phyloP scores from a whole-genome alignment of 2,888 invertebrate genomes.

The Eupithecia insigniata region DNA sequence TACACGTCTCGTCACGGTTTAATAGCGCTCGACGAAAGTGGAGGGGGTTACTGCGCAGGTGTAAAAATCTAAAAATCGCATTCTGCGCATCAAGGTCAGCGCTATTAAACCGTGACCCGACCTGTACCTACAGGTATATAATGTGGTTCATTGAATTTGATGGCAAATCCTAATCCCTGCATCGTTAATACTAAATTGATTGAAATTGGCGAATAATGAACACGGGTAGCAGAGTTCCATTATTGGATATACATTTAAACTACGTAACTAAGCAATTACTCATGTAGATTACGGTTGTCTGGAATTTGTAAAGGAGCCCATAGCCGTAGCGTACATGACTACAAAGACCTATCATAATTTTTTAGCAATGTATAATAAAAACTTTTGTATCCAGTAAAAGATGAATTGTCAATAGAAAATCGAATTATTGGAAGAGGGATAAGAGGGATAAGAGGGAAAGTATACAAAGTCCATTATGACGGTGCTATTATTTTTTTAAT shows the following conservation, averaged over 20 bases:
- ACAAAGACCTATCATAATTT: too few species aligned
- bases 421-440: too few species aligned
- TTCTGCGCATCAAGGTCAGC: too few species aligned
- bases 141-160: background rate
- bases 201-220: slow-evolving; percentile 7
- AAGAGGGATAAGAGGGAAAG: too few species aligned
- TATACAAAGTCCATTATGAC: too few species aligned
- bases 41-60: too few species aligned
- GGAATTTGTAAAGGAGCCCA: background rate
- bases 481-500: background rate
- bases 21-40: too few species aligned
- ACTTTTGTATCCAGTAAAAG: too few species aligned
- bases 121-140: background rate
- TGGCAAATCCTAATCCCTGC: background rate
- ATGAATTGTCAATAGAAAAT: too few species aligned
- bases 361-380: background rate
- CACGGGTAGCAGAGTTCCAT: background rate
- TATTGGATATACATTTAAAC: slow-evolving; percentile 8
- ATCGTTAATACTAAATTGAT: background rate
- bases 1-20: too few species aligned
- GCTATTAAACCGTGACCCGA: too few species aligned
- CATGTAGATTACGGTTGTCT: background rate
- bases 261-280: background rate
- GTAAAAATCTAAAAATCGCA: too few species aligned
- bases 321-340: background rate